A percentile compares a stretch with the other conserved stretches of the same genome.
phyloP scores from a whole-genome alignment of 1,140 invertebrate genomes.

The Alviniconcha marisindica region DNA sequence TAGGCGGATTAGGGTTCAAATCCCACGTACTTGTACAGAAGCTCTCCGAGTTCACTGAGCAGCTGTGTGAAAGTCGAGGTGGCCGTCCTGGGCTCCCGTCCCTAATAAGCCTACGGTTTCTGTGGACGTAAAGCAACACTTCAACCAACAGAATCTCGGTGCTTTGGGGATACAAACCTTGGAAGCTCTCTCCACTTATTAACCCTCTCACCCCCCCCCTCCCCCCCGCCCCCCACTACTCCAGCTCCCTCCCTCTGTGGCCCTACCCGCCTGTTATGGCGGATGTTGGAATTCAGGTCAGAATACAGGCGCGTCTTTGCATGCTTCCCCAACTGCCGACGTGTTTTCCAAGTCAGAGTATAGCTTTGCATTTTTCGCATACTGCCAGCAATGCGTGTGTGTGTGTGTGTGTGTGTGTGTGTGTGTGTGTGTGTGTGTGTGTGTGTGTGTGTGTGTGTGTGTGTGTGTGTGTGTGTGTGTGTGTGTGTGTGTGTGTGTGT shows the following conservation, averaged over 20 bases:
- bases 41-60: too few species aligned
- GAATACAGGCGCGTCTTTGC: background rate
- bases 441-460: background rate
- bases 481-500: conserved; percentile 2
- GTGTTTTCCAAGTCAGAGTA: background rate
- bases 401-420: conserved; percentile 10
- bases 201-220: background rate
- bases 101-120: too few species aligned
- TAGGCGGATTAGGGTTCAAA: too few species aligned
- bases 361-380: too few species aligned
- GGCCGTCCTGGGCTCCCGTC: too few species aligned
- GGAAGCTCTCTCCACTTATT: too few species aligned
- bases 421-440: conserved; percentile 20
- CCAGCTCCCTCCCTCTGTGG: background rate
- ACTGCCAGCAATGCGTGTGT: too few species aligned
- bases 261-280: background rate
- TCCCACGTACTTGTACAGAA: too few species aligned
- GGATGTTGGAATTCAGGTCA: background rate
- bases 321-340: background rate
- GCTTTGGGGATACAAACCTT: too few species aligned
- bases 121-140: too few species aligned
- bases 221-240: background rate
- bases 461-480: conserved; percentile 4
- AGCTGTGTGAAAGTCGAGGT: too few species aligned
- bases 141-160: too few species aligned